phyloP scores from a whole-genome alignment of 1,140 invertebrate species.

The Drosophila willistoni region DNA sequence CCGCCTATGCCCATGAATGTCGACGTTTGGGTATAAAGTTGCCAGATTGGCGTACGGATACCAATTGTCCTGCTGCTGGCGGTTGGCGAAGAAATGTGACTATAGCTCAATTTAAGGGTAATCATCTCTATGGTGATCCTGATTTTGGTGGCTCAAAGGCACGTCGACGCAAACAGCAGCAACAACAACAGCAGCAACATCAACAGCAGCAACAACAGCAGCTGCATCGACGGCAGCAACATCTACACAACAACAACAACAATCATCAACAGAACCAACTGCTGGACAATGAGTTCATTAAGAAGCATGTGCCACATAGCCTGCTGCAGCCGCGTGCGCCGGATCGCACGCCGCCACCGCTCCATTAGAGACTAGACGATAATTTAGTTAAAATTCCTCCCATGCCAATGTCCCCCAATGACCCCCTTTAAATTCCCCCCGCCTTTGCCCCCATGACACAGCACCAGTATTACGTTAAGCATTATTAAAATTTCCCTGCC shows the following conservation, averaged over 20 bases:
- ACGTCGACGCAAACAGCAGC: conserved; percentile 28
- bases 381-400: conserved; percentile 47
- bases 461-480: conserved; percentile 55
- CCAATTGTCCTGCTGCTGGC: conserved; percentile 84
- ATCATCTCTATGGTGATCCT: conserved; percentile 59
- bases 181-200: conserved; percentile 36
- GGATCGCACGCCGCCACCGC: conserved; percentile 80
- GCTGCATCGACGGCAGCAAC: conserved; percentile 42
- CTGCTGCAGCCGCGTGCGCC: conserved; percentile 68
- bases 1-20: conserved; percentile 94
- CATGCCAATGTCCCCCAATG: neutral
- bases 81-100: conserved; percentile 67
- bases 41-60: conserved; percentile 86
- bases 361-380: conserved; percentile 55
- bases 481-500: neutral
- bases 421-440: neutral
- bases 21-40: conserved; percentile 89
- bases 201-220: conserved; percentile 13
- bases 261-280: conserved; percentile 46
- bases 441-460: conserved; percentile 41
- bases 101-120: conserved; percentile 37
- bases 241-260: conserved; percentile 19
- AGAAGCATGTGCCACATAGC: conserved; percentile 76
- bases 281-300: conserved; percentile 68
- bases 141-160: conserved; percentile 28